A percentile compares a stretch with the other conserved stretches of the same genome.
phyloP scores from a whole-genome alignment of 2,113 vertebrate species.

The Equus przewalskii region DNA sequence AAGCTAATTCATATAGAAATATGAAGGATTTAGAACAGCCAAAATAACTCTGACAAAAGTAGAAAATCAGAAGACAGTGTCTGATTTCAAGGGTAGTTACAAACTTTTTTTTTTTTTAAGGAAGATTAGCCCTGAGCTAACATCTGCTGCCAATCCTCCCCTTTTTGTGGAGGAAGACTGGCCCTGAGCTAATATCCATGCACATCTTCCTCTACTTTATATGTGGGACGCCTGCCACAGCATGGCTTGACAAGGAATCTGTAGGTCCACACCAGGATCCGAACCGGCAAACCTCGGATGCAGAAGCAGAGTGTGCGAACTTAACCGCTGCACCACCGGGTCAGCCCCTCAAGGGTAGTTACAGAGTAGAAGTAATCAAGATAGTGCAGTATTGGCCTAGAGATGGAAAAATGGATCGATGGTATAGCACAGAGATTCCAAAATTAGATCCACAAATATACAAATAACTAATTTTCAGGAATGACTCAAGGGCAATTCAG shows the following conservation, averaged over 20 bases:
- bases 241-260: too few relatives aligned
- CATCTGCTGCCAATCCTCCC: too few relatives aligned
- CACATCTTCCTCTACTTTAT: too few relatives aligned
- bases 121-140: too few relatives aligned
- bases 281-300: too few relatives aligned
- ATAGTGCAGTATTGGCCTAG: not conserved
- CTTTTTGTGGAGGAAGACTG: too few relatives aligned
- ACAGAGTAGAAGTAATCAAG: not conserved
- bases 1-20: not conserved
- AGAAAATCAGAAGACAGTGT: not conserved
- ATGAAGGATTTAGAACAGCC: not conserved
- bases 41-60: not conserved
- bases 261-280: too few relatives aligned
- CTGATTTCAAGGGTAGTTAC: not conserved
- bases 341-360: not conserved
- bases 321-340: too few relatives aligned
- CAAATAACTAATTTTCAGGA: not conserved
- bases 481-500: not conserved
- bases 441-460: not conserved
- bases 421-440: not conserved
- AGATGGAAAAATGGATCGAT: not conserved
- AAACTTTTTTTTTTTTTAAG: too few relatives aligned
- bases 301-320: too few relatives aligned
- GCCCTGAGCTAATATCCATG: too few relatives aligned
- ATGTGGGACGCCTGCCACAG: too few relatives aligned